phyloP scores from a whole-genome alignment of 2,113 vertebrate genomes.

The Brienomyrus longianalis region DNA sequence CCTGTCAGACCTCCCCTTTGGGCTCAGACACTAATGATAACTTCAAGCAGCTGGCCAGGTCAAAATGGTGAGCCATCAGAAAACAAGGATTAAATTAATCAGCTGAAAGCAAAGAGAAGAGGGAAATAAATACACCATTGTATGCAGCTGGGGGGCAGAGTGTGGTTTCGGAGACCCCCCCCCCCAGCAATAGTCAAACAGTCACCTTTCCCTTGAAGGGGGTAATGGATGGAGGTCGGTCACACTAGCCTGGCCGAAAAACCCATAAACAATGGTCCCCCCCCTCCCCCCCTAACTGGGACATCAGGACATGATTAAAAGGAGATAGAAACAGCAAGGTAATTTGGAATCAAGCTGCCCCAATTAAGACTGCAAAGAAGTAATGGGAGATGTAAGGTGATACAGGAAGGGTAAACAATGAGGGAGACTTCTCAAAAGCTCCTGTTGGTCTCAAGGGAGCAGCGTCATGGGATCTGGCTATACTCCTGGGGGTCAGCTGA shows the following conservation, averaged over 20 bases:
- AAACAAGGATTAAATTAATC: not conserved
- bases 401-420: not conserved
- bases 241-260: not conserved
- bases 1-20: slow-evolving; percentile 23
- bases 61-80: not conserved
- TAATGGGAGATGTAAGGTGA: slow-evolving; percentile 26
- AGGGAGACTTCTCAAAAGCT: slow-evolving; percentile 5
- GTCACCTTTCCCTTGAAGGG: not conserved
- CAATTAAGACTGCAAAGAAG: slow-evolving; percentile 24
- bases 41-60: not conserved
- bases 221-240: not conserved
- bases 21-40: slow-evolving; percentile 25
- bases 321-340: not conserved
- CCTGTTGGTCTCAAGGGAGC: not conserved
- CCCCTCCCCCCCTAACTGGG: not conserved
- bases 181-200: not conserved
- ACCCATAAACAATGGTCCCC: not conserved
- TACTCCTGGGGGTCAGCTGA: not conserved
- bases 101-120: not conserved
- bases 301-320: slow-evolving; percentile 1
- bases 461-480: not conserved
- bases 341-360: slow-evolving; percentile 28
- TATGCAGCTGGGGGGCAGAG: not conserved
- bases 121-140: not conserved
- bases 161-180: not conserved